Percentiles rank a stretch among this genome's conserved stretches.
Evolutionary conservation across 2,888 invertebrate genomes (phyloP).

Genomic region (Spisula solida): DNA sequence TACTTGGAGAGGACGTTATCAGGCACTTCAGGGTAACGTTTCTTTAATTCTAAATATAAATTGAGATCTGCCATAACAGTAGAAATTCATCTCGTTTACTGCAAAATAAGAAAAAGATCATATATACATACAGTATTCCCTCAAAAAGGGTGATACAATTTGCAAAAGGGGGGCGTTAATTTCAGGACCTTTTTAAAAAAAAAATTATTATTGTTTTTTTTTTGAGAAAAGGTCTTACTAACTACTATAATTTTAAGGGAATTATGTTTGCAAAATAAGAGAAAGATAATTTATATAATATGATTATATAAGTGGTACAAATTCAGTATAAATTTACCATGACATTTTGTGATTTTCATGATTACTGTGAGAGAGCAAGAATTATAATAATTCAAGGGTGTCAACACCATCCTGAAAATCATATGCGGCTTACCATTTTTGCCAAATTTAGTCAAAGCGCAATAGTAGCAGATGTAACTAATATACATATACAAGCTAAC

Average conservation of each 20-base stretch:
- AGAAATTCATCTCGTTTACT: slow-evolving; percentile 69
- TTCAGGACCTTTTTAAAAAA: no score
- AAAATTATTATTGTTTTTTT: no score
- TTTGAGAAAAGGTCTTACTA: no score
- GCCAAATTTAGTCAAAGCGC: no score
- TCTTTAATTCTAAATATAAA: slow-evolving; percentile 75
- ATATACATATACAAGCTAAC: background rate
- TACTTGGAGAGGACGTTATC: slow-evolving; percentile 72
- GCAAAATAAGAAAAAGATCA: slow-evolving; percentile 20
- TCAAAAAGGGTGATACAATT: no score
- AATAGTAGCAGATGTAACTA: no score
- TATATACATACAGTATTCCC: no score
- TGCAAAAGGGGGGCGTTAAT: no score
- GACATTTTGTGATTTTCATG: background rate
- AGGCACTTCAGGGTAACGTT: slow-evolving; percentile 78
- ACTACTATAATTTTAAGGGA: no score
- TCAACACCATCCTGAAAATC: no score
- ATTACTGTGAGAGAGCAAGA: background rate
- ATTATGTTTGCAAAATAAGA: no score
- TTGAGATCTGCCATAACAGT: slow-evolving; percentile 70
- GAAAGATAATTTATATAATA: background rate
- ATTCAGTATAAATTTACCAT: background rate
- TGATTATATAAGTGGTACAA: background rate
- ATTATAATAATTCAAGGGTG: background rate
- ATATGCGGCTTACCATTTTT: no score